Evolutionary conservation across 2,888 invertebrate genomes (phyloP).

Genomic region (Napeogenes sylphis): DNA sequence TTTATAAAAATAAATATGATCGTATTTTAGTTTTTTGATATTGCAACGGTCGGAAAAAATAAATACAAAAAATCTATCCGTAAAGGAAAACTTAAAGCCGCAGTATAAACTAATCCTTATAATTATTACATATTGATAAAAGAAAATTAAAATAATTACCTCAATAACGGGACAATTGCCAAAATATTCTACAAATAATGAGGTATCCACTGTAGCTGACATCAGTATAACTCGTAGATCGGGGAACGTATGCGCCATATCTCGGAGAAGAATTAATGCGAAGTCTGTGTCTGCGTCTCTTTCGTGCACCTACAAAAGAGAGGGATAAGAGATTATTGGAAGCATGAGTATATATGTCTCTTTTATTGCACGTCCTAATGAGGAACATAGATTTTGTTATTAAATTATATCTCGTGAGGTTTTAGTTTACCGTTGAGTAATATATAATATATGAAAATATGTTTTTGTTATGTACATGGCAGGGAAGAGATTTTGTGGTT

Average conservation of each 20-base stretch:
- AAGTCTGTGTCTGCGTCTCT: slow-evolving; percentile 97
- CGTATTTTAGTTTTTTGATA: neutral
- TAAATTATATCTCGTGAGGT: no score
- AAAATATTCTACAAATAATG: slow-evolving; percentile 94
- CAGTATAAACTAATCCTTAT: no score
- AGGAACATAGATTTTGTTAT: neutral
- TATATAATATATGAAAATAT: no score
- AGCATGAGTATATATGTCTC: no score
- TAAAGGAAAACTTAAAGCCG: no score
- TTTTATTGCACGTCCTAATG: neutral
- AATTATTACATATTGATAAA: no score
- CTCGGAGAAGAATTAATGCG: slow-evolving; percentile 93
- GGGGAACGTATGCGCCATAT: slow-evolving; percentile 95
- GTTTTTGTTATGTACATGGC: no score
- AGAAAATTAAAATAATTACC: slow-evolving; percentile 41
- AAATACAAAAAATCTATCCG: no score
- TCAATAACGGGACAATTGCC: slow-evolving; percentile 94
- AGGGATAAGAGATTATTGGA: neutral
- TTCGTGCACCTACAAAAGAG: slow-evolving; percentile 60
- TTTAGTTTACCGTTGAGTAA: no score
- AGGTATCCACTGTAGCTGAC: slow-evolving; percentile 98
- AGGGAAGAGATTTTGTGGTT: no score
- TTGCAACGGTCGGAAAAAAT: no score
- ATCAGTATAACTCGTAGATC: slow-evolving; percentile 95
- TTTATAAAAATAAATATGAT: no score